phyloP scores from a whole-genome alignment of 2,113 vertebrate genomes.

The Dipodomys ordii region DNA sequence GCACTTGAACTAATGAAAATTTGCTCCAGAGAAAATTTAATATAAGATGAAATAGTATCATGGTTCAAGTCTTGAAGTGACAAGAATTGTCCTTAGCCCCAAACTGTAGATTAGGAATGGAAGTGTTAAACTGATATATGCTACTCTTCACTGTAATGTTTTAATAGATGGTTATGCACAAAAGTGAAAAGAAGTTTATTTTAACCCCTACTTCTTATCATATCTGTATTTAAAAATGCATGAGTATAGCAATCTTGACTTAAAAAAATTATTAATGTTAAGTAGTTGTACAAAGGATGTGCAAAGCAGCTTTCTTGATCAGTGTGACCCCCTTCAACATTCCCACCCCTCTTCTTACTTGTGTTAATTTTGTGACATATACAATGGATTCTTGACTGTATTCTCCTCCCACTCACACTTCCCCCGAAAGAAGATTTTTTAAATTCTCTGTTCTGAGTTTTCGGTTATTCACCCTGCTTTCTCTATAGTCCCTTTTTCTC shows the following conservation, averaged over 20 bases:
- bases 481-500: not conserved
- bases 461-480: not conserved
- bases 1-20: slow-evolving; percentile 50
- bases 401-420: too few relatives aligned
- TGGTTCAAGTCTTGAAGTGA: not conserved
- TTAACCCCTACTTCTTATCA: not conserved
- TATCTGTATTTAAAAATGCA: not conserved
- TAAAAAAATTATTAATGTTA: too few relatives aligned
- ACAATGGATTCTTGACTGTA: too few relatives aligned
- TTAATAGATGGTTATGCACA: not conserved
- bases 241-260: not conserved
- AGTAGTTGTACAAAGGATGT: too few relatives aligned
- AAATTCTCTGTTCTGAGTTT: not conserved
- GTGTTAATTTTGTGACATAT: too few relatives aligned
- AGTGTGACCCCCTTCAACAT: too few relatives aligned
- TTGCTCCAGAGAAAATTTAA: slow-evolving; percentile 50
- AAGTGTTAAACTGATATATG: not conserved
- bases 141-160: not conserved
- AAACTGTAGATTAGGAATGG: not conserved
- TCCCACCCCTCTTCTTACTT: too few relatives aligned
- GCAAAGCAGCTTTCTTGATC: too few relatives aligned
- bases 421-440: not conserved
- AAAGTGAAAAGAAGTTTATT: not conserved
- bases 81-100: not conserved
- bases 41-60: not conserved